phyloP scores from a whole-genome alignment of 2,797 vertebrate genomes.

The Brachymystax lenok region DNA sequence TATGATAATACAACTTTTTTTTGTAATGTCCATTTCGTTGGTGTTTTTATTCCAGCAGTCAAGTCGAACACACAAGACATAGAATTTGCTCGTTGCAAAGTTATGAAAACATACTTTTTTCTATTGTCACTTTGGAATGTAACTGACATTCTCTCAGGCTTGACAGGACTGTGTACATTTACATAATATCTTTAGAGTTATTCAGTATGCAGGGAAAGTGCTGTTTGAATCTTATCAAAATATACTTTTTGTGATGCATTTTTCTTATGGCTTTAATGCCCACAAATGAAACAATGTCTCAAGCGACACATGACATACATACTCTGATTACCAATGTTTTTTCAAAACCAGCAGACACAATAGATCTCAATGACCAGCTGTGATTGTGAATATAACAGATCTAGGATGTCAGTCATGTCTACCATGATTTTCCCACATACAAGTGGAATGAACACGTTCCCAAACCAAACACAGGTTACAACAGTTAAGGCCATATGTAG shows the following conservation, averaged over 20 bases:
- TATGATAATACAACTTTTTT: too few relatives aligned
- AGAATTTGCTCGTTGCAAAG: slow-evolving; percentile 30
- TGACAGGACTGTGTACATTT: slow-evolving; percentile 7
- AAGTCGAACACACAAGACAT: slow-evolving; percentile 45
- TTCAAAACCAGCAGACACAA: neutral
- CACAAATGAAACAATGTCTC: neutral
- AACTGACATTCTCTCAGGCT: slow-evolving; percentile 16
- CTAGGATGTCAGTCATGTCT: neutral
- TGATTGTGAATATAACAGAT: neutral
- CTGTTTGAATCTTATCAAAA: slow-evolving; percentile 2
- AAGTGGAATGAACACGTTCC: slow-evolving; percentile 24
- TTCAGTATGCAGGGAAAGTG: slow-evolving; percentile 7
- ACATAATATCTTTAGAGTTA: neutral
- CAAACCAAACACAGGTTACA: slow-evolving; percentile 12
- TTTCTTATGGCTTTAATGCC: neutral
- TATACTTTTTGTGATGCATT: neutral
- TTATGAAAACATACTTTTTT: slow-evolving; percentile 19
- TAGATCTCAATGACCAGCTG: slow-evolving; percentile 1
- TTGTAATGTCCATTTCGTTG: slow-evolving; percentile 25
- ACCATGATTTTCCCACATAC: slow-evolving; percentile 13
- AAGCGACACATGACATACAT: slow-evolving; percentile 8
- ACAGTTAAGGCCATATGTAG: slow-evolving; percentile 13
- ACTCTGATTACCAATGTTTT: neutral
- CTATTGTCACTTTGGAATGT: neutral
- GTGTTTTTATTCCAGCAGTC: slow-evolving; percentile 63